Conservation (phyloP, 2,888 invertebrate species). For the Hypomecis punctinalis region DNA sequence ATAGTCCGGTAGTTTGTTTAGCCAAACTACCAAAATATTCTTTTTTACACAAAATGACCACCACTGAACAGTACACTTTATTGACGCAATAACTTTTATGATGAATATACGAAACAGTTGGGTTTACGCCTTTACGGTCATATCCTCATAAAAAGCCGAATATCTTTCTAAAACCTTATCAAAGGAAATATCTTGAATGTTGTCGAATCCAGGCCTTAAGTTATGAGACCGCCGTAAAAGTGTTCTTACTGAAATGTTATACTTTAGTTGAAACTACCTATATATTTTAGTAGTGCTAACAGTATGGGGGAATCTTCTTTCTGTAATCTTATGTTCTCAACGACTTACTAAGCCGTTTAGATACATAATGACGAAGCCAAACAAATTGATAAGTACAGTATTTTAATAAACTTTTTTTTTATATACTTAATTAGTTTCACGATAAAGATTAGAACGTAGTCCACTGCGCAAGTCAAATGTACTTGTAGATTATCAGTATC, state of each 20-base stretch:
- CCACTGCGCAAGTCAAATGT: too few species aligned
- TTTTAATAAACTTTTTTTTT: too few species aligned
- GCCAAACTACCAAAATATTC: too few species aligned
- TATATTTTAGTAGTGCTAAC: conserved; percentile 1
- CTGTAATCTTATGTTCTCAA: not conserved
- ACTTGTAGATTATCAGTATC: too few species aligned
- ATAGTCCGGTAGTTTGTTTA: too few species aligned
- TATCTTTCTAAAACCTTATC: conserved; percentile 8
- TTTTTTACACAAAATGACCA: not conserved
- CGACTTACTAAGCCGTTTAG: not conserved
- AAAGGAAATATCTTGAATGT: conserved; percentile 9
- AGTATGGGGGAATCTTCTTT: not conserved
- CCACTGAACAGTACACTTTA: not conserved
- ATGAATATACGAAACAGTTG: conserved; percentile 10
- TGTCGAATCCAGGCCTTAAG: conserved; percentile 5
- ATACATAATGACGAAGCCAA: not conserved
- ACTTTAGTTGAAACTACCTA: not conserved
- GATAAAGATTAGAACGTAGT: too few species aligned
- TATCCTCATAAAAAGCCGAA: conserved; percentile 11
- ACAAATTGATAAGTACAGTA: not conserved
- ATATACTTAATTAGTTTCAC: too few species aligned
- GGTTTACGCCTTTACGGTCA: conserved; percentile 18
- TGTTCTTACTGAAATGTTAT: conserved; percentile 1
- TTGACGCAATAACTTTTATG: not conserved
- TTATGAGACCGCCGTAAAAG: conserved; percentile 15